Base-by-base conservation (phyloP, 2,797 vertebrate species). In the Acridotheres tristis region DNA sequence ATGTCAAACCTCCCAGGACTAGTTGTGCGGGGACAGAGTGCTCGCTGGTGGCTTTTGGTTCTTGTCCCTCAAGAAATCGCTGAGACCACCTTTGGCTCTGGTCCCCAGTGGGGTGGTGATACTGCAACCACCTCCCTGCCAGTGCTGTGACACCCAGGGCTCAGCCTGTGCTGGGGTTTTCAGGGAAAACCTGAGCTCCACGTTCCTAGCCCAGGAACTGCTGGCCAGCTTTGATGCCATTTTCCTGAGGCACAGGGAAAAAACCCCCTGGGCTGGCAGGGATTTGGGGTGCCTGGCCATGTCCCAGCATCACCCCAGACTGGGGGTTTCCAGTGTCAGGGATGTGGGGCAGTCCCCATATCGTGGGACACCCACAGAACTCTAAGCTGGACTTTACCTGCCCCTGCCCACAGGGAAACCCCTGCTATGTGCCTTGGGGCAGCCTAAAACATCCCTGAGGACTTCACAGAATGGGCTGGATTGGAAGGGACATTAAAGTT, bases 21-120 rank as follows among this genome's bases (percentile, higher is more conserved):
- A 47, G 27, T 62, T 48, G n/a, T 43, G 77, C 2, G 0, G 43
- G 63, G 40, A 47, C 42, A 9, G 1, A 1, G 38, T 2, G 5
- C 42, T 76, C 2, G 0, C 27, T 2, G 8, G 12, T 30, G 59
- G 16, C 10, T 85, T 82, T 59, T 22, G 11, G 51, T 73, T 23
- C 30, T 62, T 5, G 7, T 16, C 4, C 47, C 42, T 65, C 1
- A 36, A 32, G 26, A 30, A 66, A 1, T 40, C 74, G 3, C 38
- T 3, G 0, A 54, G 30, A 38, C 8, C 48, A 18, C 30, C 42
- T 88, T 38, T 73, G n/a, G 4, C 43, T 32, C 42, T 2, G 5
- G 30, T 21, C 5, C 25, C 47, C 51, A n/a, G 0, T 0, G 0
- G 9, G 47, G 42, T 1, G 32, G 21, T 7, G 68, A 40, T 50